These are phyloP conservation scores for Rhyacichthys aspro DNA, from an alignment of 2,797 vertebrate species.

Conservation along the genomic window DNA sequence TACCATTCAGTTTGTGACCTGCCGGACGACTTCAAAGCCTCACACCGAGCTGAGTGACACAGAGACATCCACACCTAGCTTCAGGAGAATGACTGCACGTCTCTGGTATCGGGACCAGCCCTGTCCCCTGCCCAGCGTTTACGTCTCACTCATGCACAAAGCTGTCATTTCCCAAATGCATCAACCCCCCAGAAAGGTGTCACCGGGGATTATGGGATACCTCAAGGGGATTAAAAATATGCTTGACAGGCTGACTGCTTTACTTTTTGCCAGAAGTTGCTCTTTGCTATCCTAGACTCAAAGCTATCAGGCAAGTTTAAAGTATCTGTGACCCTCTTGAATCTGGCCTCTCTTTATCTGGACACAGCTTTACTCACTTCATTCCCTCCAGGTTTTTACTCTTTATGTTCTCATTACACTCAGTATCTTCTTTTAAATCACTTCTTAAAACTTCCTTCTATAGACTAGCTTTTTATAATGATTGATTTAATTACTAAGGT, in stretches of 20 bases:
- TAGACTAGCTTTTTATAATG: too few relatives aligned
- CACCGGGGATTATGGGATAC: slow-evolving; percentile 72
- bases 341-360: too few relatives aligned
- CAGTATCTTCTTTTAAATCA: too few relatives aligned
- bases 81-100: slow-evolving; percentile 45
- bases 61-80: slow-evolving; percentile 50
- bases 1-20: slow-evolving; percentile 38
- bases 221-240: slow-evolving; percentile 65
- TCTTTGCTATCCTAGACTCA: slow-evolving; percentile 16
- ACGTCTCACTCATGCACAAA: slow-evolving; percentile 63
- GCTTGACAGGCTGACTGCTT: slow-evolving; percentile 67
- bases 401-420: not conserved
- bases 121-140: slow-evolving; percentile 48
- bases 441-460: too few relatives aligned
- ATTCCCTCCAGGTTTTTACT: not conserved
- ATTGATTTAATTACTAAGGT: too few relatives aligned
- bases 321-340: not conserved
- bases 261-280: slow-evolving; percentile 54
- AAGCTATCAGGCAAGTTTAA: slow-evolving; percentile 1
- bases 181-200: slow-evolving; percentile 62
- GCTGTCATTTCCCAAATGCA: slow-evolving; percentile 71
- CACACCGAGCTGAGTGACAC: slow-evolving; percentile 57
- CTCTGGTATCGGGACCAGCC: slow-evolving; percentile 57
- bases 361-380: not conserved
- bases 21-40: slow-evolving; percentile 41